Evolutionary conservation across 2,888 invertebrate species (phyloP).

Genomic region (Torymus texanus): DNA sequence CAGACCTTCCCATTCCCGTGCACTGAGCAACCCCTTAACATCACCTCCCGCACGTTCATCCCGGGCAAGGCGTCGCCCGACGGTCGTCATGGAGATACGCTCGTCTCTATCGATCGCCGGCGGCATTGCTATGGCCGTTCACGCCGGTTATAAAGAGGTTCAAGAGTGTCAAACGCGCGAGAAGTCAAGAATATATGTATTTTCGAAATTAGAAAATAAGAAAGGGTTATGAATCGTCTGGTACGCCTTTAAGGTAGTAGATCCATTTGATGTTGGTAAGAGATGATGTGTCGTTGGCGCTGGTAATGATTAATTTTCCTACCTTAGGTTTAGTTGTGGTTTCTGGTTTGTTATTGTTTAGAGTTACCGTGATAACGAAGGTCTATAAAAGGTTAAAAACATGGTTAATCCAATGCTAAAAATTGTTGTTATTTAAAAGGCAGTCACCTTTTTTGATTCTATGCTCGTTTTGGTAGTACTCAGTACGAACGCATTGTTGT

Average conservation of each 20-base stretch:
- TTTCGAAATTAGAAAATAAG: too few relatives aligned
- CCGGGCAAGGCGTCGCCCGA: constrained; percentile 37
- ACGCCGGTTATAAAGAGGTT: too few relatives aligned
- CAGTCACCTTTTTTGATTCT: constrained; percentile 61
- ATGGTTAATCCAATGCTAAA: too few relatives aligned
- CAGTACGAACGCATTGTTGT: constrained; percentile 58
- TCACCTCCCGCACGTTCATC: neutral
- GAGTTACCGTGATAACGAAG: neutral
- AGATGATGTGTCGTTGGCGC: neutral
- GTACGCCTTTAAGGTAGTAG: constrained; percentile 40
- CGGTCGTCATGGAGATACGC: constrained; percentile 51
- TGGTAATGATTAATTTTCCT: constrained; percentile 33
- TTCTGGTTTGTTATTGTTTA: neutral
- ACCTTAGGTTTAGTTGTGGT: neutral
- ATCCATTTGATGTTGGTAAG: constrained; percentile 35
- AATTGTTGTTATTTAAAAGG: too few relatives aligned
- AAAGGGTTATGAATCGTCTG: neutral
- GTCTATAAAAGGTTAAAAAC: neutral
- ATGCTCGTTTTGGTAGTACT: constrained; percentile 52
- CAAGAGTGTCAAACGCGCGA: too few relatives aligned
- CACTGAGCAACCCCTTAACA: too few relatives aligned
- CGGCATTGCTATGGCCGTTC: too few relatives aligned
- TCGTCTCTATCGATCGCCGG: too few relatives aligned
- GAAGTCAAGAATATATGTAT: too few relatives aligned
- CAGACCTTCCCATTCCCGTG: too few relatives aligned